These are phyloP conservation scores for Tenthredo livida DNA, from an alignment of 2,888 invertebrate genomes.

Conservation along the genomic window DNA sequence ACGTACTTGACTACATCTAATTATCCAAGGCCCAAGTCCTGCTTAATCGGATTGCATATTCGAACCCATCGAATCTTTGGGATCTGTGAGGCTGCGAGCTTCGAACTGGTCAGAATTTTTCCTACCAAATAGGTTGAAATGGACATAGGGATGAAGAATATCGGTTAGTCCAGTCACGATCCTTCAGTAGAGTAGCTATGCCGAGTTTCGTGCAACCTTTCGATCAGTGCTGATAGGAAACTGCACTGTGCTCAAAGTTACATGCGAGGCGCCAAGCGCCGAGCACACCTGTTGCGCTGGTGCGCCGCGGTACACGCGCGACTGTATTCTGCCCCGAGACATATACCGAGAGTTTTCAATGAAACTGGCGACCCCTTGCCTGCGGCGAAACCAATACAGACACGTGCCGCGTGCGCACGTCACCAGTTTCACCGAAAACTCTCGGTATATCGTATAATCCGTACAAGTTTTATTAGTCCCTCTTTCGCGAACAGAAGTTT, in stretches of 20 bases:
- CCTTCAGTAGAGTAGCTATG: neutral
- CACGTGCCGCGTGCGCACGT: no score
- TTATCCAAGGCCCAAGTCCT: neutral
- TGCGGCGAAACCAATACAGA: no score
- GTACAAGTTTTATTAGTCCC: no score
- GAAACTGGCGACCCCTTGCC: no score
- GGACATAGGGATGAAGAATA: neutral
- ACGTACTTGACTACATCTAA: neutral
- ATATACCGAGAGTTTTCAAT: no score
- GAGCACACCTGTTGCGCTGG: constrained; percentile 26
- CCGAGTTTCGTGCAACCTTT: constrained; percentile 5
- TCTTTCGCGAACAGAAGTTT: no score
- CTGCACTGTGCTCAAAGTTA: neutral
- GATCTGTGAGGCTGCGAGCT: no score
- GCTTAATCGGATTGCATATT: no score
- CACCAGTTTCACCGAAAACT: no score
- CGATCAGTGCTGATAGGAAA: neutral
- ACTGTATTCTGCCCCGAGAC: neutral
- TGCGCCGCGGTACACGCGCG: neutral
- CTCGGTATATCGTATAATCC: no score
- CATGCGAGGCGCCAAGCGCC: neutral
- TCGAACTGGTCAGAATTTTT: neutral
- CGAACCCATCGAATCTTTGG: no score
- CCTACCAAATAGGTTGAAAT: neutral
- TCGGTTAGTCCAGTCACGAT: constrained; percentile 24